These are phyloP conservation scores for Passerina amoena DNA, from an alignment of 2,113 vertebrate genomes.

Conservation along the genomic window DNA sequence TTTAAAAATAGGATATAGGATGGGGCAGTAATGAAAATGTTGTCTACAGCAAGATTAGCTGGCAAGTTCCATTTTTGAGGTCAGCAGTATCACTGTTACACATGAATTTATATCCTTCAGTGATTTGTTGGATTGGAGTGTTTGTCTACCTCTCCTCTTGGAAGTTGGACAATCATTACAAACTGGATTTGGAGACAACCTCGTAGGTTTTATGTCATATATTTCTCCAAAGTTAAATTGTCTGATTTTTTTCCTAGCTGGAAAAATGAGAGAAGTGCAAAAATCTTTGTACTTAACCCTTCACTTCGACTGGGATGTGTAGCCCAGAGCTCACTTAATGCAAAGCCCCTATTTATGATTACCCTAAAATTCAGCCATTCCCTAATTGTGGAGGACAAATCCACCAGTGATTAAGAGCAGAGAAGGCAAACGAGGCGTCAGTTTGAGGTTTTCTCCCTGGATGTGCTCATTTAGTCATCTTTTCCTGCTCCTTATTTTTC, in stretches of 20 bases:
- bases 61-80: not conserved
- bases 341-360: not conserved
- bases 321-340: not conserved
- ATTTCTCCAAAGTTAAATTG: not conserved
- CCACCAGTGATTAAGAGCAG: not conserved
- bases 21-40: not conserved
- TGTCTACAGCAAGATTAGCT: not conserved
- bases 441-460: constrained; percentile 28
- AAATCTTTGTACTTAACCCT: not conserved
- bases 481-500: constrained; percentile 61
- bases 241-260: not conserved
- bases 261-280: not conserved
- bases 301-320: not conserved
- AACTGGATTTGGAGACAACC: not conserved
- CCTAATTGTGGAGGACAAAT: constrained; percentile 18
- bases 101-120: not conserved
- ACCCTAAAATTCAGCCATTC: not conserved
- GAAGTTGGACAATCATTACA: not conserved
- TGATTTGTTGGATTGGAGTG: not conserved
- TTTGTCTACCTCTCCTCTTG: not conserved
- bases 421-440: constrained; percentile 4
- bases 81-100: not conserved
- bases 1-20: not conserved
- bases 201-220: not conserved
- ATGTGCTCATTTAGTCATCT: constrained; percentile 16